Evolutionary conservation across 2,888 invertebrate species (phyloP).

Genomic region (Hoplodrina blanda): DNA sequence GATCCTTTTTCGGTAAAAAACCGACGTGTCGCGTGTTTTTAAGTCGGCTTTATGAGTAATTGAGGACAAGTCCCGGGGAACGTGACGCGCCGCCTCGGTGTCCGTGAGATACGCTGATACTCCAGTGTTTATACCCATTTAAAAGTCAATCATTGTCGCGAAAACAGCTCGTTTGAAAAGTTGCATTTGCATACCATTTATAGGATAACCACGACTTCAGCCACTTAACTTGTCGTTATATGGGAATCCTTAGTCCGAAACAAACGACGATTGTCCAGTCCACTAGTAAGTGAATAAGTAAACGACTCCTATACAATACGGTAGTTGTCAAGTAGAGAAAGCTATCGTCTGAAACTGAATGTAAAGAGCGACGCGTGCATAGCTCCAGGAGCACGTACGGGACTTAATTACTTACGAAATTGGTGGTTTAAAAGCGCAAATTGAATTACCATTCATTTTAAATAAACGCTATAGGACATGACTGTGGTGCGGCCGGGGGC

Average conservation of each 20-base stretch:
- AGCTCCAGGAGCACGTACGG: conserved; percentile 30
- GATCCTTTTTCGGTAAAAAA: conserved; percentile 76
- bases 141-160: conserved; percentile 86
- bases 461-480: conserved; percentile 79
- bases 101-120: conserved; percentile 72
- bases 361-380: conserved; percentile 39
- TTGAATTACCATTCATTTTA: conserved; percentile 86
- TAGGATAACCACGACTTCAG: conserved; percentile 76
- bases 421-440: conserved; percentile 78
- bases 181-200: conserved; percentile 80
- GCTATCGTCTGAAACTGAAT: conserved; percentile 59
- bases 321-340: conserved; percentile 61
- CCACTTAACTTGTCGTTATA: conserved; percentile 81
- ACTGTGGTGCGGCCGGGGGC: conserved; percentile 60
- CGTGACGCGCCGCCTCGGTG: conserved; percentile 63
- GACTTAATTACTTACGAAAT: conserved; percentile 66
- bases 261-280: conserved; percentile 72
- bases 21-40: conserved; percentile 71
- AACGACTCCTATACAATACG: conserved; percentile 61
- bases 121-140: conserved; percentile 79
- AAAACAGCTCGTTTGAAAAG: conserved; percentile 76
- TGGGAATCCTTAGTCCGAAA: conserved; percentile 71
- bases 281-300: conserved; percentile 59
- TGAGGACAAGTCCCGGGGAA: conserved; percentile 68
- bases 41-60: conserved; percentile 76